phyloP scores from a whole-genome alignment of 2,797 vertebrate species.

The Acanthiza pusilla region DNA sequence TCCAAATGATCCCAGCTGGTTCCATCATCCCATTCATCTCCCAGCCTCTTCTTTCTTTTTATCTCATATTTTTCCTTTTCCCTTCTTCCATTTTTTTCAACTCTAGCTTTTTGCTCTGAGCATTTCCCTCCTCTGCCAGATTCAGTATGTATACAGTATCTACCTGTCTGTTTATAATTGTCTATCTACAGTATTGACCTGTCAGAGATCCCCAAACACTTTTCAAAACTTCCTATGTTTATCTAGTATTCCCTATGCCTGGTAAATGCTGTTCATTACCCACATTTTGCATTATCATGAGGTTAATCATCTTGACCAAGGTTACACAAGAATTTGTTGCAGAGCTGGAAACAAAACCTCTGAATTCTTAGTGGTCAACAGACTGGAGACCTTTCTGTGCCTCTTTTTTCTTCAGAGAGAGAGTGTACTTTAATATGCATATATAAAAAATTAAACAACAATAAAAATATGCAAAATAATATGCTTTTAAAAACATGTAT shows the following conservation, averaged over 20 bases:
- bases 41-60: neutral
- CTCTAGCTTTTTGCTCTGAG: neutral
- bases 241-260: neutral
- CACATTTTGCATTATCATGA: neutral
- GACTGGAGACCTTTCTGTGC: neutral
- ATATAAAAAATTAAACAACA: neutral
- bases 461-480: slow-evolving; percentile 49
- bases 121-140: neutral
- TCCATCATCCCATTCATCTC: neutral
- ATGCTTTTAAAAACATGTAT: neutral
- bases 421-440: neutral
- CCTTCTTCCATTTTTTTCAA: neutral
- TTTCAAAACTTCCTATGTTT: neutral
- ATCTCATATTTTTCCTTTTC: neutral
- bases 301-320: neutral
- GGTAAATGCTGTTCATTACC: neutral
- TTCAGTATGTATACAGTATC: neutral
- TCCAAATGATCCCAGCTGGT: neutral
- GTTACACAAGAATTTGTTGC: neutral
- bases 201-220: neutral
- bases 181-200: too few species aligned
- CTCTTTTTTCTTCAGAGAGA: neutral
- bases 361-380: neutral
- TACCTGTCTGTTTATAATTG: neutral
- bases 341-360: neutral